Conservation (phyloP, 2,888 invertebrate species). For the Exephanes ischioxanthus region DNA sequence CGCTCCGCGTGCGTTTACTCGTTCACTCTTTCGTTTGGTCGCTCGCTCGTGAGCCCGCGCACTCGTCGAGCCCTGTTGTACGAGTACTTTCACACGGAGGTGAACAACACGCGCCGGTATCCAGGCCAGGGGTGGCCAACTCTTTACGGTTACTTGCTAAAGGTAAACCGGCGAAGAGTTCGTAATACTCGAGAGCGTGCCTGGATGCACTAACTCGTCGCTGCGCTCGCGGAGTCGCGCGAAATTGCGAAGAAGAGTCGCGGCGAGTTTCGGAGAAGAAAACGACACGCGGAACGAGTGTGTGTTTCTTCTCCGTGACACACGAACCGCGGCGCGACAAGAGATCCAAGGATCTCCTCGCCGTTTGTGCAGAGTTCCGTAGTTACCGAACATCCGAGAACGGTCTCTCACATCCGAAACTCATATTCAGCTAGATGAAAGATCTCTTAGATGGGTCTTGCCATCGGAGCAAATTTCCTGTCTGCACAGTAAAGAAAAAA, state of each 20-base stretch:
- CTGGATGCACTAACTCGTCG: slow-evolving; percentile 15
- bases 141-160: slow-evolving; percentile 53
- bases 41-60: slow-evolving; percentile 44
- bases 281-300: not conserved
- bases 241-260: slow-evolving; percentile 32
- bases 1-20: slow-evolving; percentile 37
- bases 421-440: slow-evolving; percentile 21
- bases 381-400: slow-evolving; percentile 10
- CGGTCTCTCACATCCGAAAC: not conserved
- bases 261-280: not conserved
- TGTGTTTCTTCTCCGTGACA: slow-evolving; percentile 23
- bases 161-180: slow-evolving; percentile 46
- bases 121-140: slow-evolving; percentile 84
- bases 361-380: not conserved
- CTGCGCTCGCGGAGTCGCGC: slow-evolving; percentile 1
- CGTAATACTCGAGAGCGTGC: not conserved
- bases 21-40: slow-evolving; percentile 53
- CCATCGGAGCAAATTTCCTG: slow-evolving; percentile 18
- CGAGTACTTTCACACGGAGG: slow-evolving; percentile 83
- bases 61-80: slow-evolving; percentile 52
- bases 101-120: slow-evolving; percentile 83
- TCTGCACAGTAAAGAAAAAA: not conserved
- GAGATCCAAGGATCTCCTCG: slow-evolving; percentile 46
- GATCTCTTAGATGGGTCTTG: slow-evolving; percentile 1
- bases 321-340: slow-evolving; percentile 36